These are phyloP conservation scores for Alectura lathami DNA, from an alignment of 2,113 vertebrate species.

Conservation along the genomic window DNA sequence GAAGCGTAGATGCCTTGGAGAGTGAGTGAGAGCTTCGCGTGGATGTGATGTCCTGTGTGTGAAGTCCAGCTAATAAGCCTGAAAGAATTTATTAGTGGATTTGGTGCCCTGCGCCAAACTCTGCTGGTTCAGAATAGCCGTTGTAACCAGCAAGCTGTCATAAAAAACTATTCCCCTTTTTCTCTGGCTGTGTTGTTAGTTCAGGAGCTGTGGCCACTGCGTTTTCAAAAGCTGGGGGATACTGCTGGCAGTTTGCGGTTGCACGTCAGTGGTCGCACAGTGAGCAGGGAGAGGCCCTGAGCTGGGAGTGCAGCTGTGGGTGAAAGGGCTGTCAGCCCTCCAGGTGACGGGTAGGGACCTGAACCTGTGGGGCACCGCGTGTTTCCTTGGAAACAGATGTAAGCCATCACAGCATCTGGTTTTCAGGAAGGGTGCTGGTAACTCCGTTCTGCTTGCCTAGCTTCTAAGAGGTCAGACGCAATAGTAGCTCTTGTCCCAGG, in stretches of 20 bases:
- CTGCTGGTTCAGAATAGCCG: not conserved
- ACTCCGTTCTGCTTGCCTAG: no score
- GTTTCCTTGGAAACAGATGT: fast-evolving
- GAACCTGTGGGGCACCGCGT: fast-evolving
- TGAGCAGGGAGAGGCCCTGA: fast-evolving
- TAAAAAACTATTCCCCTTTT: not conserved
- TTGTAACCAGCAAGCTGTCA: not conserved
- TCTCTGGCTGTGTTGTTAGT: not conserved
- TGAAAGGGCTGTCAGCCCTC: not conserved
- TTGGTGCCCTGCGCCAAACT: not conserved
- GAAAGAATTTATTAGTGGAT: not conserved
- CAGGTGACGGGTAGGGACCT: not conserved
- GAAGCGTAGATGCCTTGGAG: not conserved
- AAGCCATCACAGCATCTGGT: not conserved
- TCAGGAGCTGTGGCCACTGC: not conserved
- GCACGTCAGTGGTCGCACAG: not conserved
- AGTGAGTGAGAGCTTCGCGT: not conserved
- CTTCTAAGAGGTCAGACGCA: not conserved
- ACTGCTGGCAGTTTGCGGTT: not conserved
- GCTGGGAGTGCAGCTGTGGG: not conserved
- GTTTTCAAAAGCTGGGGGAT: not conserved
- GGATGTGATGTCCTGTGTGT: not conserved
- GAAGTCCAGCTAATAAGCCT: not conserved
- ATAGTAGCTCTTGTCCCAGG: not conserved
- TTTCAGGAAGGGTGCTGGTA: not conserved